Percentiles rank a stretch among this genome's conserved stretches.
Evolutionary conservation across 2,888 invertebrate species (phyloP).

Genomic region (Chaetogeoica ovagalla): DNA sequence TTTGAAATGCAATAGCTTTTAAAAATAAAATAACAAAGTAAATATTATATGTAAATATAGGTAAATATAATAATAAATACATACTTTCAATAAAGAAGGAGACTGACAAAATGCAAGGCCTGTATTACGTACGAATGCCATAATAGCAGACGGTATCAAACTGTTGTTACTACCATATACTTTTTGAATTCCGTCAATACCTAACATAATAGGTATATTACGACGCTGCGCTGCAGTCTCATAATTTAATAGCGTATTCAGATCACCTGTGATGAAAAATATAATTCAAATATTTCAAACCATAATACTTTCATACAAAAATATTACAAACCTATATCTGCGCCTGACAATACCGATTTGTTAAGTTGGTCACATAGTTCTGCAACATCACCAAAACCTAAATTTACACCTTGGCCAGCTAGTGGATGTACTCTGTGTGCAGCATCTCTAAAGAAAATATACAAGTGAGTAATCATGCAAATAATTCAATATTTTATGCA

Average conservation of each 20-base stretch:
- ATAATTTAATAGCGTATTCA: constrained; percentile 75
- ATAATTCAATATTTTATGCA: neutral
- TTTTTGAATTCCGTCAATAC: constrained; percentile 82
- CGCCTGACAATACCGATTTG: constrained; percentile 73
- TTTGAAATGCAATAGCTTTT: constrained; percentile 18
- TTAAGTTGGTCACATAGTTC: constrained; percentile 73
- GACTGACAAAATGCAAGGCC: constrained; percentile 42
- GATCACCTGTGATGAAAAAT: constrained; percentile 64
- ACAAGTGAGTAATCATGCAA: neutral
- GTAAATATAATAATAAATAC: constrained; percentile 7
- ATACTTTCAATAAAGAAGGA: constrained; percentile 24
- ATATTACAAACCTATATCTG: constrained; percentile 67
- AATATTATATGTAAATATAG: neutral
- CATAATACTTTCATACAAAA: neutral
- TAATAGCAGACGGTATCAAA: constrained; percentile 21
- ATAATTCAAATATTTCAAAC: constrained; percentile 18
- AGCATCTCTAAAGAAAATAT: constrained; percentile 69
- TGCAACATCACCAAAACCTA: constrained; percentile 91
- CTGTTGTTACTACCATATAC: constrained; percentile 67
- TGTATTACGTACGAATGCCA: constrained; percentile 31
- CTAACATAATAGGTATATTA: constrained; percentile 85
- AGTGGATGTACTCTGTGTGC: constrained; percentile 92
- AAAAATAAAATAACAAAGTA: constrained; percentile 24
- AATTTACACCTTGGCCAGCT: constrained; percentile 96
- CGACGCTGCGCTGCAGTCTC: constrained; percentile 81